Evolutionary conservation across 2,888 invertebrate genomes (phyloP), one percentile per base, ranked within the genome.

Genomic region (Maniola hyperantus): DNA sequence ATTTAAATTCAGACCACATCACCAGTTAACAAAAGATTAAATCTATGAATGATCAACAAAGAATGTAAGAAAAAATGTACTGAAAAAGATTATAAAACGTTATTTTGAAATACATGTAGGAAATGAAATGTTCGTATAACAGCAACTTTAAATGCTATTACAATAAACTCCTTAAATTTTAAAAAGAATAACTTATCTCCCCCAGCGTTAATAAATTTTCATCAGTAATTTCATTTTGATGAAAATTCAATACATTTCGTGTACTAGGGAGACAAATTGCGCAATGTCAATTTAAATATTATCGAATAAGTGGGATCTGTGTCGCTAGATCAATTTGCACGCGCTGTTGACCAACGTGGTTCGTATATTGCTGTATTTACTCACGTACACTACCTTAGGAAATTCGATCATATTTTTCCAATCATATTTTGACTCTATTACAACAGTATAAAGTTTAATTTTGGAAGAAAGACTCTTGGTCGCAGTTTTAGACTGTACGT

Each of bases 221-320:
- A n/a, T 46, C 15, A 46, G 15, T 13, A 26, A 33, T 13, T 51
- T 33, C 13, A 5, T 26, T n/a, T n/a, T n/a, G 11, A 20, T 65
- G 53, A 64, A 61, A 61, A 58, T 65, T 58, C 61, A 55, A 67
- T 65, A 55, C 59, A 53, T 70, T 63, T 46, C 33, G 8, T 53
- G 70, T 70, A 55, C 50, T 60, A 71, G 82, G 79, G 73, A 80
- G 66, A 78, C 76, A 62, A 46, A 64, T 85, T 82, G 83, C 78
- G 83, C 80, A 87, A 87, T 72, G 74, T 69, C 76, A 78, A 80
- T 81, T 85, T 82, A 82, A 81, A 85, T 87, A 87, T 83, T 86
- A 88, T 88, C 87, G 78, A 76, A 81, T 78, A 80, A 76, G 79
- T 81, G 82, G 80, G 82, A 88, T 88, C 87, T 87, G 79, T 88